Percentiles rank a stretch among this genome's conserved stretches.
Evolutionary conservation across 2,797 vertebrate genomes (phyloP).

Genomic region (Tiaroga cobitis): DNA sequence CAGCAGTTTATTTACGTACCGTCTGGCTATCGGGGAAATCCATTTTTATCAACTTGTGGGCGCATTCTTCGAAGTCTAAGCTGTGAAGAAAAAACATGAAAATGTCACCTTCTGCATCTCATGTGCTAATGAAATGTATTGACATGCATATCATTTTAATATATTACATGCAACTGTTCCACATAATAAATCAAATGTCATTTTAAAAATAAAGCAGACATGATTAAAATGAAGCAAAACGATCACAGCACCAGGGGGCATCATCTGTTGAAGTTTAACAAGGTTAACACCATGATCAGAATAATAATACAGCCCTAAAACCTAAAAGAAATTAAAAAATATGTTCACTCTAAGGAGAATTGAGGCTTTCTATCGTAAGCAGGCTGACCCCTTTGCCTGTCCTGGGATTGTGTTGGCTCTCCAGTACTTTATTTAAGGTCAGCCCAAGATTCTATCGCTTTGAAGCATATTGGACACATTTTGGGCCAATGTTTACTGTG

Average conservation of each 20-base stretch:
- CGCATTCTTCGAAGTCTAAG: slow-evolving; percentile 99
- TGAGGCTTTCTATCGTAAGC: background rate
- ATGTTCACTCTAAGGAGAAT: background rate
- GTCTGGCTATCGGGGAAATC: slow-evolving; percentile 96
- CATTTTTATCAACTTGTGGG: slow-evolving; percentile 98
- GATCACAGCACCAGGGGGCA: slow-evolving; percentile 13
- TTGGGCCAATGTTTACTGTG: background rate
- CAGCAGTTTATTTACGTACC: slow-evolving; percentile 73
- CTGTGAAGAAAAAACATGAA: slow-evolving; percentile 73
- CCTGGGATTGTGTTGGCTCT: background rate
- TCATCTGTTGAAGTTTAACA: slow-evolving; percentile 6
- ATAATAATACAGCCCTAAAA: background rate
- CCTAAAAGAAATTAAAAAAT: background rate
- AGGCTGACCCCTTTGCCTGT: background rate
- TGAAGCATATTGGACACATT: background rate
- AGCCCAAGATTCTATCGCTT: background rate
- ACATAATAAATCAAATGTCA: slow-evolving; percentile 31
- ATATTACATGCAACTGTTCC: background rate
- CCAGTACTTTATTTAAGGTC: background rate
- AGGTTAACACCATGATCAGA: background rate
- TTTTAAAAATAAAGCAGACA: slow-evolving; percentile 13
- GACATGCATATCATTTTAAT: background rate
- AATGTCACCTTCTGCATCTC: slow-evolving; percentile 34
- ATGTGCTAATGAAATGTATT: background rate
- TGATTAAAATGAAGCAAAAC: slow-evolving; percentile 13